These are phyloP conservation scores for Scaptomyza polygonia DNA, from an alignment of 2,888 invertebrate genomes.

Conservation along the genomic window DNA sequence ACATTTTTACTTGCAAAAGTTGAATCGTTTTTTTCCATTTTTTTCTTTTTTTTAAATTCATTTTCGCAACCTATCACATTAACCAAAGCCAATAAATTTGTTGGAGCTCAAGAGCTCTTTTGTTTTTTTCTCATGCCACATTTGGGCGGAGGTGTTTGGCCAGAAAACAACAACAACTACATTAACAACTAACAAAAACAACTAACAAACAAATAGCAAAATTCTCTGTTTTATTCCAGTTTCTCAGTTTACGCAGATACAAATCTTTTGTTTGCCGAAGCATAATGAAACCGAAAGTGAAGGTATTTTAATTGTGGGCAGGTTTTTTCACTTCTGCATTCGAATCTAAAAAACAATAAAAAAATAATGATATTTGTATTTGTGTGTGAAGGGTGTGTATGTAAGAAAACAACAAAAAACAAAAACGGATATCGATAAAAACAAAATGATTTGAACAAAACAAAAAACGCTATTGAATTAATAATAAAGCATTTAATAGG, in stretches of 20 bases:
- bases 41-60: constrained; percentile 11
- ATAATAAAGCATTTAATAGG: constrained; percentile 2
- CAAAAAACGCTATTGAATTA: background rate
- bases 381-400: constrained; percentile 10
- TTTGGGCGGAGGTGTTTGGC: constrained; percentile 66
- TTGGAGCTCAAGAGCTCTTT: constrained; percentile 51
- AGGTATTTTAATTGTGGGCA: constrained; percentile 69
- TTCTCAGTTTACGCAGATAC: constrained; percentile 58
- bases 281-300: constrained; percentile 70
- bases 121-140: constrained; percentile 58
- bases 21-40: background rate
- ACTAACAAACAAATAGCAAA: constrained; percentile 44
- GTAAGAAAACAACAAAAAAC: background rate
- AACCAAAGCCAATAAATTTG: constrained; percentile 62
- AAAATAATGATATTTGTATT: background rate
- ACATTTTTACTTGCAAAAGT: constrained; percentile 41
- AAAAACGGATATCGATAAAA: constrained; percentile 37
- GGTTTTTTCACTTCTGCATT: constrained; percentile 55
- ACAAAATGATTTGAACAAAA: constrained; percentile 11
- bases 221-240: constrained; percentile 59
- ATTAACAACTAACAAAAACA: background rate
- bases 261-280: constrained; percentile 62
- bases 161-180: constrained; percentile 15
- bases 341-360: constrained; percentile 5
- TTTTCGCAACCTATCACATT: constrained; percentile 50